Evolutionary conservation across 2,797 vertebrate genomes (phyloP).

Genomic region (Rhabdomys pumilio): DNA sequence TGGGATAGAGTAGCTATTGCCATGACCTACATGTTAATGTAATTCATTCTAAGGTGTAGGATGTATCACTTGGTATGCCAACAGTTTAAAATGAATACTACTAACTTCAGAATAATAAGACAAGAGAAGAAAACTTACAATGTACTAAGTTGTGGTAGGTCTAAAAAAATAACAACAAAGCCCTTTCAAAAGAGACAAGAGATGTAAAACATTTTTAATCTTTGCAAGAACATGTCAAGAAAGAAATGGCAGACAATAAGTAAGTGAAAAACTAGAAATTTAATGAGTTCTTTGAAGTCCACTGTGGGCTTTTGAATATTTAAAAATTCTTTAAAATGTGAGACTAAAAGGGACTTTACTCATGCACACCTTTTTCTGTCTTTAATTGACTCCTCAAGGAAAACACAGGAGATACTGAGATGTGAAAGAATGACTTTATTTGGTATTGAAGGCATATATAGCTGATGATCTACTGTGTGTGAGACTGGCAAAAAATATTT

Average conservation of each 20-base stretch:
- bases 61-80: neutral
- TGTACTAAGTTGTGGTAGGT: neutral
- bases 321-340: neutral
- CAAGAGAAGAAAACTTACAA: neutral
- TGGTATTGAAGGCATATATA: neutral
- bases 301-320: neutral
- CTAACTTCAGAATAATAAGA: neutral
- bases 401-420: neutral
- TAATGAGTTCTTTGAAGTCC: constrained; percentile 25
- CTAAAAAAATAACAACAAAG: neutral
- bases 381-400: neutral
- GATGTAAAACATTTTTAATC: neutral
- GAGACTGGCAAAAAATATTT: neutral
- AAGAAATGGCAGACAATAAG: neutral
- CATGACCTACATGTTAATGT: neutral
- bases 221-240: neutral
- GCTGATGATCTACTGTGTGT: neutral
- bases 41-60: neutral
- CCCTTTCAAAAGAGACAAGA: neutral
- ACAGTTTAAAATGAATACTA: neutral
- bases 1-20: neutral
- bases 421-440: neutral
- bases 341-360: neutral
- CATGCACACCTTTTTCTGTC: neutral
- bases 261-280: constrained; percentile 8